Percentiles rank a stretch among this genome's conserved stretches.
Evolutionary conservation across 2,113 vertebrate genomes (phyloP).

Genomic region (Aphelocoma coerulescens): DNA sequence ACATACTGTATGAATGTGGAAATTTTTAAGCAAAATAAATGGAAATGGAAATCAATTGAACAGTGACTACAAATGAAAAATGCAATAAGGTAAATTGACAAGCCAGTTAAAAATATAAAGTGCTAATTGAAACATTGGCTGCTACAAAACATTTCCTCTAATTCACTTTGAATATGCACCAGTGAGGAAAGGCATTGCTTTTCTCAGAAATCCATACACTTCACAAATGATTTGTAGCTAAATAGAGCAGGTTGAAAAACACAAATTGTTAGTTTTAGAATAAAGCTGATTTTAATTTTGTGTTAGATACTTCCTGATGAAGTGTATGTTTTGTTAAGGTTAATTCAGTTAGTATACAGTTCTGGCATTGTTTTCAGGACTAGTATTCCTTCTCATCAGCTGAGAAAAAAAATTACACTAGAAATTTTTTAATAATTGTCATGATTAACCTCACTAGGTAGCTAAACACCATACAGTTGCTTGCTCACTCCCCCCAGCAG

Average conservation of each 20-base stretch:
- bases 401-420: background rate
- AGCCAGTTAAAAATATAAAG: slow-evolving; percentile 6
- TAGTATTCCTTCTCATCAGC: background rate
- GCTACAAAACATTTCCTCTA: background rate
- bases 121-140: background rate
- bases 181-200: background rate
- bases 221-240: background rate
- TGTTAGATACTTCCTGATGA: background rate
- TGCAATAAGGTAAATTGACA: background rate
- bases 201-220: background rate
- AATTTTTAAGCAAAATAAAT: background rate
- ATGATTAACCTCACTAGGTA: background rate
- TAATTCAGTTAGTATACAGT: background rate
- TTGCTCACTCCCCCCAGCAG: background rate
- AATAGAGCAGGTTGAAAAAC: background rate
- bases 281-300: background rate
- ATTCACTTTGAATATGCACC: background rate
- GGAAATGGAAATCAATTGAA: background rate
- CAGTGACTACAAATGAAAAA: background rate
- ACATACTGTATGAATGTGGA: rapidly evolving
- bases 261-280: background rate
- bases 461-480: rapidly evolving
- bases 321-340: background rate
- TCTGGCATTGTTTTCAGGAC: background rate
- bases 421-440: background rate